phyloP scores from a whole-genome alignment of 2,888 invertebrate species.

The Thereva nobilitata region DNA sequence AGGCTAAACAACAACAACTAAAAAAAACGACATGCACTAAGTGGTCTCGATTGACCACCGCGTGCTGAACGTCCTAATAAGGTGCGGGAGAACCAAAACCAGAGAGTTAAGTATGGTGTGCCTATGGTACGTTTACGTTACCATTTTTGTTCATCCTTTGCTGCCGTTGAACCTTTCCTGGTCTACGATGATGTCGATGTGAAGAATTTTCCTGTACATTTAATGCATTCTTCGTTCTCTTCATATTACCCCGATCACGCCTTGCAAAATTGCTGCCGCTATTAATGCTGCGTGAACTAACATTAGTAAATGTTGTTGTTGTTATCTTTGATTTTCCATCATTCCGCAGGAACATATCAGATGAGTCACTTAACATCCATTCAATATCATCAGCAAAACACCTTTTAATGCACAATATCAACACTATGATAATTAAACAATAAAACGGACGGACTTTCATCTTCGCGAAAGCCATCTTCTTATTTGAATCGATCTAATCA shows the following conservation, averaged over 20 bases:
- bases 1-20: slow-evolving; percentile 5
- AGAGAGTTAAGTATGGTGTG: slow-evolving; percentile 19
- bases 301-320: slow-evolving; percentile 12
- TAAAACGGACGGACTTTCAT: slow-evolving; percentile 8
- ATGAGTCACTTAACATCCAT: slow-evolving; percentile 8
- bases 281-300: not conserved
- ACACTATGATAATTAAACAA: slow-evolving; percentile 3
- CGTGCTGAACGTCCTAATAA: slow-evolving; percentile 21
- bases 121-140: slow-evolving; percentile 39
- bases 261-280: slow-evolving; percentile 11
- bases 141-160: slow-evolving; percentile 49
- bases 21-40: slow-evolving; percentile 19
- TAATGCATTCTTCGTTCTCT: slow-evolving; percentile 22
- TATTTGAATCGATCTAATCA: slow-evolving; percentile 1
- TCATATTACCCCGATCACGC: not conserved
- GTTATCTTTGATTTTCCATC: not conserved
- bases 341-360: slow-evolving; percentile 7
- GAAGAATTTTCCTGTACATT: slow-evolving; percentile 27
- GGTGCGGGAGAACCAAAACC: slow-evolving; percentile 17
- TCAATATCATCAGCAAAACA: slow-evolving; percentile 5
- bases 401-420: slow-evolving; percentile 3
- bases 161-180: slow-evolving; percentile 44
- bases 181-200: slow-evolving; percentile 24
- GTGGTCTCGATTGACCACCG: slow-evolving; percentile 29
- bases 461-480: slow-evolving; percentile 1